Percentiles rank a stretch among this genome's conserved stretches.
Evolutionary conservation across 2,797 vertebrate species (phyloP).

Genomic region (Poecilia wingei): DNA sequence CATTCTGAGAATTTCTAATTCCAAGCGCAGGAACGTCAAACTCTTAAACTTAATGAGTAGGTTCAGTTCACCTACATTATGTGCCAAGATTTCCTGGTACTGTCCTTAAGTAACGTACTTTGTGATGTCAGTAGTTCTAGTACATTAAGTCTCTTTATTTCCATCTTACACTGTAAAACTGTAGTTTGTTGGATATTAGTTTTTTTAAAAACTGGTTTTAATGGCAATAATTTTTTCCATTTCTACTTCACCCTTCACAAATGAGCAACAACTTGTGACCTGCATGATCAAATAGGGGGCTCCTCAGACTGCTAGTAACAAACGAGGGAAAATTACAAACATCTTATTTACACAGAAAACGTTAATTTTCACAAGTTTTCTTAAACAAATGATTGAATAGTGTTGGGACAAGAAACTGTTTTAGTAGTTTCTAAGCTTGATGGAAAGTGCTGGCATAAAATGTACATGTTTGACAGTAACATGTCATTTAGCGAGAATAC

Average conservation of each 20-base stretch:
- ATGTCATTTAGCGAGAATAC: neutral
- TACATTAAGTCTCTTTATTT: neutral
- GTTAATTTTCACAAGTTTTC: neutral
- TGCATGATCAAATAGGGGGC: too few species aligned
- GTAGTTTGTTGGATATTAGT: too few species aligned
- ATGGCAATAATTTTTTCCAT: too few species aligned
- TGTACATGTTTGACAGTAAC: neutral
- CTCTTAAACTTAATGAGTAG: neutral
- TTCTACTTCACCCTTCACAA: too few species aligned
- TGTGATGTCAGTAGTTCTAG: neutral
- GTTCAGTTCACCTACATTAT: neutral
- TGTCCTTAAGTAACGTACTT: neutral
- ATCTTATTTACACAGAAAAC: neutral
- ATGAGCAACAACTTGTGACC: too few species aligned
- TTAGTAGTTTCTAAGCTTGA: neutral
- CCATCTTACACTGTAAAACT: too few species aligned
- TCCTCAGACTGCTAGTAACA: too few species aligned
- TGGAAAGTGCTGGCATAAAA: neutral
- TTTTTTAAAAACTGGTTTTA: too few species aligned
- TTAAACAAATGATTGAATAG: neutral
- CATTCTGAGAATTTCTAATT: neutral
- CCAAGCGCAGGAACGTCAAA: neutral
- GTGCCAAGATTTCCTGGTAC: neutral
- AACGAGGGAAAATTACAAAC: too few species aligned
- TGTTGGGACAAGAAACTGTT: neutral